Evolutionary conservation across 1,140 invertebrate genomes (phyloP), one percentile per base, ranked within the genome.

Genomic region (Chlorops oryzae): DNA sequence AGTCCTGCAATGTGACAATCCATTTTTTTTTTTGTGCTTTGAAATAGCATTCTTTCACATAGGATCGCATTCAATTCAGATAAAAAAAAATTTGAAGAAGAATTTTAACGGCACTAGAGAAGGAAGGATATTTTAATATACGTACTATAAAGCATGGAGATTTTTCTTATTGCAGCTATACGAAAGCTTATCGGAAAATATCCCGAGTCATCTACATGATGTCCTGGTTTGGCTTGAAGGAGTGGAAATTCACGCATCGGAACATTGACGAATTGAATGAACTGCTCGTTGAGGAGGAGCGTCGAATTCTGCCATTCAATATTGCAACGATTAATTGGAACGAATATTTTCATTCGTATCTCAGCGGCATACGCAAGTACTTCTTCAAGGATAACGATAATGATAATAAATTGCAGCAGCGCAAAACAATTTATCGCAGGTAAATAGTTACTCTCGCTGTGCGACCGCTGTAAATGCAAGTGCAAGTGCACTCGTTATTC

Each of bases 281-380:
- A 10, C 42, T 61, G 55, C 45, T 71, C 45, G 57, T 57, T 12
- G 15, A 18, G 6, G 54, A 46, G 28, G 68, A 71, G 52, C 59
- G 61, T 34, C 50, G 55, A 32, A 43, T 59, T 53, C 55, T 72
- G 52, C 60, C 65, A 58, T 72, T 72, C 57, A 76, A 81, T 59
- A 62, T 81, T 13, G 62, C 69, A 39, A 65, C 71, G 42, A 70
- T 85, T 41, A 71, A 80, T 59, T 85, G 82, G 81, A 59, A 63
- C 4, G 72, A 77, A 55, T 84, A 80, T 65, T 73, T 81, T 42
- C 59, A 66, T 10, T 73, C 72, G 21, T 83, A 80, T 60, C 76
- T 79, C 59, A 71, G 73, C 24, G 82, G 81, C 48, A 64, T 79
- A 40, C 70, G 79, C 47, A 65, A 73, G 46, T 78, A 75, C 62